phyloP scores from a whole-genome alignment of 2,888 invertebrate genomes.

The Galerucella pusilla region DNA sequence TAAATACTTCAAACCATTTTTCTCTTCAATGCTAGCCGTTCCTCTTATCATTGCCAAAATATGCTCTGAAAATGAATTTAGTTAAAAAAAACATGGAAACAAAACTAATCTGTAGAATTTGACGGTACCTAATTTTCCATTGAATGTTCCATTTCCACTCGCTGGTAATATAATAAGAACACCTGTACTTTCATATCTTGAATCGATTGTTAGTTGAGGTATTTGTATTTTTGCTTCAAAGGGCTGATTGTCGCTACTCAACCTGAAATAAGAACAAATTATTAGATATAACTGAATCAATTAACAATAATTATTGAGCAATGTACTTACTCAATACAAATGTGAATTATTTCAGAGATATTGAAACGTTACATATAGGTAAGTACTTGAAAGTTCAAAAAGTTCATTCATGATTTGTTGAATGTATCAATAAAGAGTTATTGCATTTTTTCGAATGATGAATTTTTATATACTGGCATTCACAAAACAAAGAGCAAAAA shows the following conservation, averaged over 20 bases:
- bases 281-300: too few species aligned
- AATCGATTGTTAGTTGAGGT: slow-evolving; percentile 74
- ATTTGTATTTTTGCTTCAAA: slow-evolving; percentile 74
- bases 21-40: slow-evolving; percentile 66
- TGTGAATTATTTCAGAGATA: too few species aligned
- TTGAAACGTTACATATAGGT: too few species aligned
- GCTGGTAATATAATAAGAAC: slow-evolving; percentile 77
- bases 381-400: too few species aligned
- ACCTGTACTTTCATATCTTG: slow-evolving; percentile 76
- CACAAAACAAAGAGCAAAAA: too few species aligned
- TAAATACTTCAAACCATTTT: slow-evolving; percentile 68
- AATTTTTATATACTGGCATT: too few species aligned
- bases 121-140: slow-evolving; percentile 70
- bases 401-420: too few species aligned
- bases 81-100: neutral
- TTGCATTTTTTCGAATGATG: too few species aligned
- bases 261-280: slow-evolving; percentile 58
- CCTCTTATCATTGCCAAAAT: slow-evolving; percentile 72
- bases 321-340: too few species aligned
- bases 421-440: too few species aligned
- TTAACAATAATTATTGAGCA: too few species aligned
- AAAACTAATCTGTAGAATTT: neutral
- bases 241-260: slow-evolving; percentile 71
- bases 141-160: slow-evolving; percentile 77
- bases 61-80: slow-evolving; percentile 66